Evolutionary conservation across 2,113 vertebrate genomes (phyloP).

Genomic region (Theristicus caerulescens): DNA sequence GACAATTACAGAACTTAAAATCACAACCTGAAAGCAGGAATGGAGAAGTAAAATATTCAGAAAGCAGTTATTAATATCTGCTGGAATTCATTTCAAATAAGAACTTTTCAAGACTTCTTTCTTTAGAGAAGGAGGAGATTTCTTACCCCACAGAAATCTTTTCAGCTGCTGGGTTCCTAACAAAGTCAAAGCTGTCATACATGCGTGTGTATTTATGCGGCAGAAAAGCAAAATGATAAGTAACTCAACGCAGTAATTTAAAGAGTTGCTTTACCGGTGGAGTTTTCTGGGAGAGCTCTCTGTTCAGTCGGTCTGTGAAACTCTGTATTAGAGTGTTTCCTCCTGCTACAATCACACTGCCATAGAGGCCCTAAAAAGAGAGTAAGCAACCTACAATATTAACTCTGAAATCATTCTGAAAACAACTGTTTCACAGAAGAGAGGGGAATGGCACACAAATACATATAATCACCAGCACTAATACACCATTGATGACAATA

Average conservation of each 20-base stretch:
- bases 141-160: background rate
- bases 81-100: background rate
- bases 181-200: background rate
- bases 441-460: background rate
- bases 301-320: slow-evolving; percentile 94
- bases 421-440: background rate
- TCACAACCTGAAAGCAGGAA: background rate
- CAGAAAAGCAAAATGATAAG: background rate
- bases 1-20: background rate
- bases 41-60: background rate
- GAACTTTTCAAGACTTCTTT: background rate
- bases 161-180: background rate
- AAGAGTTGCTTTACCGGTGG: slow-evolving; percentile 83
- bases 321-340: slow-evolving; percentile 98
- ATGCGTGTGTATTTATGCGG: background rate
- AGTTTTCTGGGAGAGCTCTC: slow-evolving; percentile 98
- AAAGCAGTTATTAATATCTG: background rate
- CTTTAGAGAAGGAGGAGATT: background rate
- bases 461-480: background rate
- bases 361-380: slow-evolving; percentile 88
- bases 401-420: background rate
- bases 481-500: background rate
- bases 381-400: background rate
- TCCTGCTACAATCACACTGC: slow-evolving; percentile 96
- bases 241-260: background rate